Base-by-base conservation (phyloP, 2,888 invertebrate species). In the Polylopha cassiicola region DNA sequence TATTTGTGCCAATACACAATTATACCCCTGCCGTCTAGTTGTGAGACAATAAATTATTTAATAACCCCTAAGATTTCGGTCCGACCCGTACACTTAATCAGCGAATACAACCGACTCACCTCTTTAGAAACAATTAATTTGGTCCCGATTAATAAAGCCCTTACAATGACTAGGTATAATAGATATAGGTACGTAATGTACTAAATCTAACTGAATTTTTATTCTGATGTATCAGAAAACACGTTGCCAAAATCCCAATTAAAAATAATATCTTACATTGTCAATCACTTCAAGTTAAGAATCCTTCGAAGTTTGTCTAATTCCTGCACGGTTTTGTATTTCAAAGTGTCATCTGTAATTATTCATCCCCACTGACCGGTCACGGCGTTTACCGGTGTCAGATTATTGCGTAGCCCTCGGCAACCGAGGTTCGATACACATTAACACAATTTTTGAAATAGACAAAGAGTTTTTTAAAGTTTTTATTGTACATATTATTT, bases 31-130 rank as follows among this genome's bases (percentile, higher is more conserved):
- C 61, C 72, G 69, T 73, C 74, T 77, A 80, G 77, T 75, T 70
- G 62, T 64, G 63, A 74, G 72, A 81, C 80, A 81, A 81, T 81
- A 82, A 82, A 84, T 84, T 81, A 79, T 81, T 76, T 80, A 77
- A 79, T 81, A 80, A 77, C 78, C 81, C 74, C 65, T 65, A 59
- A 54, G 64, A 63, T 67, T 58, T 53, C 62, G 62, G 60, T 60
- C 68, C 70, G 61, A 73, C 72, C 67, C 71, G 65, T 68, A 60
- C 71, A 73, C 72, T 78, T 79, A 79, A 82, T 82, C 78, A 79
- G 69, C 58, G 66, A 67, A 72, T 70, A 77, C 72, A 72, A 60
- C 62, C 59, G 66, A 77, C 78, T 80, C 73, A 66, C 73, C 73
- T 71, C 76, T 76, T 78, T 71, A 68, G 74, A 71, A 78, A 74